Base-by-base conservation (phyloP, 2,888 invertebrate genomes). In the Metopia argyrocephala region DNA sequence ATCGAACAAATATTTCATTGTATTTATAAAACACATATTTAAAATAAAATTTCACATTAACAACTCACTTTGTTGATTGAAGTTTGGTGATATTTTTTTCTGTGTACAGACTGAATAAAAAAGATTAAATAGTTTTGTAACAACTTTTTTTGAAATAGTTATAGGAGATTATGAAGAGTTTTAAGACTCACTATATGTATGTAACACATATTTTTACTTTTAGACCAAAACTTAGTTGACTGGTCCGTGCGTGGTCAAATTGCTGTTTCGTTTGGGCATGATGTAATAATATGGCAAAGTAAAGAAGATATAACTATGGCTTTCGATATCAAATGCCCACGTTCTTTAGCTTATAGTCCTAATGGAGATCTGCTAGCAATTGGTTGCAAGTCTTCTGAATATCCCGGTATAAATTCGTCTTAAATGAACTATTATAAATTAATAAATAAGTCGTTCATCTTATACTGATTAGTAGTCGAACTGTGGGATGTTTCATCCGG, bases 181-280 rank as follows among this genome's bases (percentile, higher is more conserved):
- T n/a, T n/a, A n/a, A n/a, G n/a, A n/a, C n/a, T n/a, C n/a, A n/a
- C n/a, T n/a, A n/a, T n/a, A n/a, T n/a, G n/a, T n/a, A n/a, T n/a
- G n/a, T n/a, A n/a, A n/a, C n/a, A n/a, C n/a, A n/a, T n/a, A n/a
- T n/a, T 48, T 38, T 69, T 62, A n/a, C 7, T 50, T 62, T 5
- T 27, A 87, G 88, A 87, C 78, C 79, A 84, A 3, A 90, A 89
- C 76, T 82, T 89, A 27, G 87, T 90, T 76, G 89, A 89, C 69
- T 90, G 90, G 90, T 89, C 89, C 0, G 52, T 82, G 1, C 85
- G 83, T 27, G 88, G 86, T 21, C 87, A 89, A 78, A 88, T 90
- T 52, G 90, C 89, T 0, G 86, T 89, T 6, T 88, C 89, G 0
- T 89, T 89, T 80, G 87, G 87, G 2, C 78, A 85, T n/a, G 89